phyloP scores from a whole-genome alignment of 2,888 invertebrate species.

The Andricus curvator region DNA sequence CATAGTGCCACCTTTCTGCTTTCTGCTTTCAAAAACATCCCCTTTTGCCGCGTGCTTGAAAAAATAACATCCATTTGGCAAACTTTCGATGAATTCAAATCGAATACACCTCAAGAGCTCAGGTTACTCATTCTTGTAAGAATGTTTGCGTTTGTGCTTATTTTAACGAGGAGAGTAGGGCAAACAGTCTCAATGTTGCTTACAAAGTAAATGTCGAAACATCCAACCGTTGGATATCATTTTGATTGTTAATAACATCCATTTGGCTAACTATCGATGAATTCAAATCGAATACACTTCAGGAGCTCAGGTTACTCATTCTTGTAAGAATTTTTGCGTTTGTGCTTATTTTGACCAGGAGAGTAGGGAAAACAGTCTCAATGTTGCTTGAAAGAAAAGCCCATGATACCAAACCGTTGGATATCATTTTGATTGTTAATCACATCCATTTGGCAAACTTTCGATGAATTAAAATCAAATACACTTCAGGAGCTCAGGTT shows the following conservation, averaged over 20 bases:
- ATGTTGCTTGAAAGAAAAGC: too few relatives aligned
- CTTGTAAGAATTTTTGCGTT: too few relatives aligned
- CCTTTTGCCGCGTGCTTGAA: slow-evolving; percentile 29
- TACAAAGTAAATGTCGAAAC: background rate
- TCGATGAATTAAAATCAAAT: slow-evolving; percentile 30
- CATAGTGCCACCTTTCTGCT: slow-evolving; percentile 24
- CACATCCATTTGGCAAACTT: slow-evolving; percentile 36
- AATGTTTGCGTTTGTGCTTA: slow-evolving; percentile 21
- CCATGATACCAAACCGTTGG: too few relatives aligned
- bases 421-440: too few relatives aligned
- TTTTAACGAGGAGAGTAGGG: background rate
- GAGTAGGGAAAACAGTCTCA: too few relatives aligned
- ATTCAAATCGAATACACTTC: too few relatives aligned
- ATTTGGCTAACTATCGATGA: too few relatives aligned
- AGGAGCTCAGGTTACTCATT: too few relatives aligned
- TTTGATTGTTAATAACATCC: too few relatives aligned
- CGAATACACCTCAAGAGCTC: slow-evolving; percentile 17
- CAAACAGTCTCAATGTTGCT: background rate
- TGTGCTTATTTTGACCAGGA: too few relatives aligned
- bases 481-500: slow-evolving; percentile 20
- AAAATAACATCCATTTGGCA: slow-evolving; percentile 38
- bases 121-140: slow-evolving; percentile 10
- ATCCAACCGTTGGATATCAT: too few relatives aligned
- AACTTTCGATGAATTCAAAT: slow-evolving; percentile 34
- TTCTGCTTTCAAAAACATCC: slow-evolving; percentile 7